Percentiles rank a stretch among this genome's conserved stretches.
Evolutionary conservation across 2,113 vertebrate genomes (phyloP).

Genomic region (Gasterosteus nipponicus): DNA sequence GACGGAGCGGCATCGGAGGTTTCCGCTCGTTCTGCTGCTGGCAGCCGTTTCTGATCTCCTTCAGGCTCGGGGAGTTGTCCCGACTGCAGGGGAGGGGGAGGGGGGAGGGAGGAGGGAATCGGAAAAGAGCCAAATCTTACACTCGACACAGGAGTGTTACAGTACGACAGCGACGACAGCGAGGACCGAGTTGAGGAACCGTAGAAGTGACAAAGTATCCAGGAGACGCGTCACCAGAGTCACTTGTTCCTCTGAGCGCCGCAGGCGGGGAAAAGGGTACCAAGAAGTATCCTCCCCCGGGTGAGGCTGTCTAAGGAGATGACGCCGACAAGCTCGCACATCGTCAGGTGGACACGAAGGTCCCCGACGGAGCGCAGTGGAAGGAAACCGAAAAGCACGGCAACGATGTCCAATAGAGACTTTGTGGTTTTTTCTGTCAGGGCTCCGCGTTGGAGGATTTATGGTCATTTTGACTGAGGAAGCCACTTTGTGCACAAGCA

Average conservation of each 20-base stretch:
- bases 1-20: slow-evolving; percentile 92
- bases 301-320: slow-evolving; percentile 3
- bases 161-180: not conserved
- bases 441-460: too few species aligned
- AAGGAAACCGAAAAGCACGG: not conserved
- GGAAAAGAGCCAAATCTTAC: not conserved
- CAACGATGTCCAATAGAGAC: not conserved
- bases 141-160: not conserved
- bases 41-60: slow-evolving; percentile 97
- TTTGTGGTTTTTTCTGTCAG: not conserved
- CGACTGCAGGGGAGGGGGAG: slow-evolving; percentile 79
- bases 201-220: not conserved
- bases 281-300: slow-evolving; percentile 26
- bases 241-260: slow-evolving; percentile 18
- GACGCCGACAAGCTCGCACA: slow-evolving; percentile 1
- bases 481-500: too few species aligned
- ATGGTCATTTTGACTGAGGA: too few species aligned
- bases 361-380: not conserved
- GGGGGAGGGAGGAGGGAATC: not conserved
- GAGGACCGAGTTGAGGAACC: too few species aligned
- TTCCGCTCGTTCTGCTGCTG: slow-evolving; percentile 97
- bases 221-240: slow-evolving; percentile 16
- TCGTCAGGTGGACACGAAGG: slow-evolving; percentile 6
- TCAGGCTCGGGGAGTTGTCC: slow-evolving; percentile 98
- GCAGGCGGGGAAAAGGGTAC: slow-evolving; percentile 32